Base-by-base conservation (phyloP, 1,140 invertebrate species). In the Venturia canescens region DNA sequence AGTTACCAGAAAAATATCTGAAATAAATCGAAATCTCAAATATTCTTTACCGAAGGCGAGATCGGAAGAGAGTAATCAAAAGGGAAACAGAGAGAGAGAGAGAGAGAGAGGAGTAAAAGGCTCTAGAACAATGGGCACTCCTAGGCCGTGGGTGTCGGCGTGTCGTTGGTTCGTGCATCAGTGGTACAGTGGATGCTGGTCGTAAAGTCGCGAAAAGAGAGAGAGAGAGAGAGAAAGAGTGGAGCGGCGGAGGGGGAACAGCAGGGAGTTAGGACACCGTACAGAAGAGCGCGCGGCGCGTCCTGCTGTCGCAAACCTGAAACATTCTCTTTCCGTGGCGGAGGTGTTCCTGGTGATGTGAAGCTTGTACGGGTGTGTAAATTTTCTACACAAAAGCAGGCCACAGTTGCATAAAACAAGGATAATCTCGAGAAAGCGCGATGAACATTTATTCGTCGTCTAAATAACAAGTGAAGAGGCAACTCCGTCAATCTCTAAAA, bases 141-240 rank as follows among this genome's bases (percentile, higher is more conserved):
- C 71, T 53, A 50, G 74, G 21, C 21, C 34, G 29, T 77, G 75
- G 75, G 57, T 77, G 60, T 77, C 75, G 57, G 57, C 75, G 60
- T 77, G 57, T 63, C 34, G 57, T 63, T 6, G 60, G 9, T 38
- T 66, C 60, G 31, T 77, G 29, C 29, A 38, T 13, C 57, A 63
- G 53, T 60, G 31, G 29, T 38, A 81, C 72, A 63, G 71, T 23
- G 38, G 70, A 79, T 79, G 81, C 75, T 78, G 80, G 76, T 53
- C 72, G 29, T 50, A 69, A 63, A 13, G 27, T 57, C 44, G 48
- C 63, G 53, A 15, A 60, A 34, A 71, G 16, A 1, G 60, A 71
- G 16, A 60, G 21, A 60, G 21, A 57, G 26, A 1, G 60, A 70
- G 15, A 60, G 16, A 60, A 13, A 57, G 26, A 31, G 44, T 18